Base-by-base conservation (phyloP, 1,140 invertebrate species). In the Cecropterus lyciades region DNA sequence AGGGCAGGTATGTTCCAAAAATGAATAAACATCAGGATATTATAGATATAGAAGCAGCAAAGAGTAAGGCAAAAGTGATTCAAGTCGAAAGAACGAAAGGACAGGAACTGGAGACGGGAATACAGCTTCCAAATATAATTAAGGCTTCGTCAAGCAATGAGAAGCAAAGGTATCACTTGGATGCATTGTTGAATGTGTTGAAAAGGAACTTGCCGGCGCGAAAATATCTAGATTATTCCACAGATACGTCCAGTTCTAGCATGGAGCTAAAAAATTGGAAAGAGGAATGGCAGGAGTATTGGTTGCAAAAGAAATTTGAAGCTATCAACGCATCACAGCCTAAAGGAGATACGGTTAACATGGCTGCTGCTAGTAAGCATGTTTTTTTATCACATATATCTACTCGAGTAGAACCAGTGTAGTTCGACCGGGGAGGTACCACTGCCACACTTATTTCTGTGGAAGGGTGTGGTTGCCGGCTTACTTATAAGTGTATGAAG, bases 341-440 rank as follows among this genome's bases (percentile, higher is more conserved):
- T 4, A 67, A 52, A 17, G 85, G 85, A 20, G 85, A 89, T 49
- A 72, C 57, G 4, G 81, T 90, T 9, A 90, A 90, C 46, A 90
- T 90, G 85, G 74, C 80, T 9, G 85, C 80, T 5, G 87, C 87
- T 24, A 77, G 87, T 90, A 78, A 86, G 87, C 16, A 6, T 33
- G 9, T 33, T 33, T 33, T 9, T 33, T 33, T 33, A 4, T 33
- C 9, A 6, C 6, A 33, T 24, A 24, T 24, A 24, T n/a, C n/a
- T n/a, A n/a, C n/a, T n/a, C n/a, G n/a, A n/a, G n/a, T n/a, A n/a
- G n/a, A n/a, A n/a, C n/a, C n/a, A n/a, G n/a, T n/a, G n/a, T n/a
- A n/a, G n/a, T n/a, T n/a, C n/a, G n/a, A n/a, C n/a, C n/a, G n/a
- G n/a, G n/a, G n/a, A n/a, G n/a, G n/a, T n/a, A n/a, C n/a, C n/a